Evolutionary conservation across 2,797 vertebrate species (phyloP), one percentile per base, ranked within the genome.

Genomic region (Masticophis lateralis): DNA sequence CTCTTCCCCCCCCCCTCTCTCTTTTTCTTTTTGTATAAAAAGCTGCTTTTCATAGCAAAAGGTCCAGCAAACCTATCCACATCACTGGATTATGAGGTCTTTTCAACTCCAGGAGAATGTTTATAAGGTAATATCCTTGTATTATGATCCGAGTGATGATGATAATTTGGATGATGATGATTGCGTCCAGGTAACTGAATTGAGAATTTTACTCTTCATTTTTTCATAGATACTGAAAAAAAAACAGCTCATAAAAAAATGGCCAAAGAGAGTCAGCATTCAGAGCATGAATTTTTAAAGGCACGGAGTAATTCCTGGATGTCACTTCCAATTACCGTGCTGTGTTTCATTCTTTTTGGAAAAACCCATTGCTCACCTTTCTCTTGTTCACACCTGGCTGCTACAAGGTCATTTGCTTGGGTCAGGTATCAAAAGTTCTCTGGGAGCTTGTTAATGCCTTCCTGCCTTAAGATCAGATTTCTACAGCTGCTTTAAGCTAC

Each of bases 311-410:
- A 95, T 95, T 96, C 94, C 91, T 94, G 94, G 69, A 94, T 95
- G 95, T n/a, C 94, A 95, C 53, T 95, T 66, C 90, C 96, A 96
- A 97, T 96, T 96, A 92, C 94, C 60, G 86, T 92, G 95, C 90
- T 83, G 94, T 51, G 91, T 89, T 93, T 95, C 92, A 89, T 88
- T 16, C 92, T 61, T 93, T 51, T 57, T 94, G n/a, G 95, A 69
- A 94, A 96, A 93, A 94, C 93, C 93, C 55, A 4, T 60, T 88
- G 91, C 92, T 66, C 89, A 91, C 92, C 93, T 94, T 94, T 93
- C 63, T 92, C 43, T 60, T 91, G 90, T 95, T 96, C 94, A 94
- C 47, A 91, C 93, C 11, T 60, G 93, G 0, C 66, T 95, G 92
- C 56, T 92, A 88, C 94, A 96, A 97, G 95, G 95, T 96, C 94